phyloP scores from a whole-genome alignment of 2,113 vertebrate species.

The Paedocypris sp. region DNA sequence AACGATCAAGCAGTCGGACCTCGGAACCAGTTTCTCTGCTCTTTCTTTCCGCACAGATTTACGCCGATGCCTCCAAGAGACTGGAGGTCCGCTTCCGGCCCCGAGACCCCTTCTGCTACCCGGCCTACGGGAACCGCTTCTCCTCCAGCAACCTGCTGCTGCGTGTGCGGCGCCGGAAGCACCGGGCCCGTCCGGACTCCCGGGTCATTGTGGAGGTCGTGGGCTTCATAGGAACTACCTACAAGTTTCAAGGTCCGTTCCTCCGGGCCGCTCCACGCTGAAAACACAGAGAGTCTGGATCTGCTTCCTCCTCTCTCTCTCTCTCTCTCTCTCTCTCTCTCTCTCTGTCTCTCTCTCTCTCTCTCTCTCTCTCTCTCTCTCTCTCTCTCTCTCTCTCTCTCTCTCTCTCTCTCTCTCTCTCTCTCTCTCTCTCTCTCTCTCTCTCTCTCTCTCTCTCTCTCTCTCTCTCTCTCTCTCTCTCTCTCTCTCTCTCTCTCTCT shows the following conservation, averaged over 20 bases:
- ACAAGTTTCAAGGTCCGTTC: conserved; percentile 98
- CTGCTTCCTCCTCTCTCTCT: background rate
- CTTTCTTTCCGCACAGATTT: conserved; percentile 62
- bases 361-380: background rate
- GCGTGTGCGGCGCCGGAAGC: conserved; percentile 55
- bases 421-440: background rate
- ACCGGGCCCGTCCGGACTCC: conserved; percentile 45
- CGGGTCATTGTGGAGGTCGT: conserved; percentile 71
- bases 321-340: background rate
- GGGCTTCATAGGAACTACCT: conserved; percentile 76
- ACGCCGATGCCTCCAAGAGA: conserved; percentile 69
- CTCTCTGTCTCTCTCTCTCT: background rate
- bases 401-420: background rate
- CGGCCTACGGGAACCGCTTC: conserved; percentile 81
- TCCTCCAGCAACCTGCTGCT: conserved; percentile 82
- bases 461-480: background rate
- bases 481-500: background rate
- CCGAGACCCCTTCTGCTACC: conserved; percentile 86
- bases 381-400: background rate
- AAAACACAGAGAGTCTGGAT: no score
- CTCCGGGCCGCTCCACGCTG: no score
- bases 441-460: background rate
- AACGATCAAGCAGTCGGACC: no score
- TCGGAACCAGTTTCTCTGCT: no score
- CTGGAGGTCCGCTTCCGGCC: conserved; percentile 87